A percentile compares a stretch with the other conserved stretches of the same genome.
Conservation (phyloP, 2,888 invertebrate genomes). For the Megaustenia siamemsis region DNA sequence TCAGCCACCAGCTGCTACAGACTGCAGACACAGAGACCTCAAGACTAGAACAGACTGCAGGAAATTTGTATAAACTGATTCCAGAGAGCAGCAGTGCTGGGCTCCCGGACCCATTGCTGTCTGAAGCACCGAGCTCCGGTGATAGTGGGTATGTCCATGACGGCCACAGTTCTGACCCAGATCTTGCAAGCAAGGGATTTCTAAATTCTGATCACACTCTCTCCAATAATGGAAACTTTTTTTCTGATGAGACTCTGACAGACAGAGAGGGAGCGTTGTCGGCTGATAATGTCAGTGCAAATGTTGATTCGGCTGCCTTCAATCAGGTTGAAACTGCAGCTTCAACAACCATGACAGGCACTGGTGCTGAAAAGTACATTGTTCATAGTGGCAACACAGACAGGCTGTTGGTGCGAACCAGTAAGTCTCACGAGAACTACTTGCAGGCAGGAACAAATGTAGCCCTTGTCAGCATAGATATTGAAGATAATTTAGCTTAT, state of each 20-base stretch:
- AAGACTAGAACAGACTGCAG: slow-evolving; percentile 49
- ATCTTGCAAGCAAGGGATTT: slow-evolving; percentile 49
- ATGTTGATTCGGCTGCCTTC: background rate
- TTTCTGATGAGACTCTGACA: slow-evolving; percentile 46
- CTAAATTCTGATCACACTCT: background rate
- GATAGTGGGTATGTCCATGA: slow-evolving; percentile 61
- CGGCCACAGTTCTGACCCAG: slow-evolving; percentile 58
- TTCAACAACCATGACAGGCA: slow-evolving; percentile 65
- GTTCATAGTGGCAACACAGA: slow-evolving; percentile 68
- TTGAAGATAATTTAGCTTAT: slow-evolving; percentile 95
- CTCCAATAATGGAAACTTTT: slow-evolving; percentile 25
- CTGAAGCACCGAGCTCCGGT: slow-evolving; percentile 60
- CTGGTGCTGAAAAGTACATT: slow-evolving; percentile 75
- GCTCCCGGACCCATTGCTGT: slow-evolving; percentile 43
- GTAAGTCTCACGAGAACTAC: slow-evolving; percentile 92
- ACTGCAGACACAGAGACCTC: slow-evolving; percentile 38
- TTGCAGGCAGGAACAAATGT: slow-evolving; percentile 88
- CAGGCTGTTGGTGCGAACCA: slow-evolving; percentile 89
- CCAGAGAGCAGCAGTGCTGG: slow-evolving; percentile 44
- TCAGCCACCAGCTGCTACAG: background rate
- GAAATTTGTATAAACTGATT: slow-evolving; percentile 47
- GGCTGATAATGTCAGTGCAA: background rate
- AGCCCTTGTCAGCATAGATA: slow-evolving; percentile 92
- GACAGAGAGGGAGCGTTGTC: slow-evolving; percentile 3
- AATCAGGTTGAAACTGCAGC: slow-evolving; percentile 45